Base-by-base conservation (phyloP, 2,113 vertebrate species). In the Lonchura striata region DNA sequence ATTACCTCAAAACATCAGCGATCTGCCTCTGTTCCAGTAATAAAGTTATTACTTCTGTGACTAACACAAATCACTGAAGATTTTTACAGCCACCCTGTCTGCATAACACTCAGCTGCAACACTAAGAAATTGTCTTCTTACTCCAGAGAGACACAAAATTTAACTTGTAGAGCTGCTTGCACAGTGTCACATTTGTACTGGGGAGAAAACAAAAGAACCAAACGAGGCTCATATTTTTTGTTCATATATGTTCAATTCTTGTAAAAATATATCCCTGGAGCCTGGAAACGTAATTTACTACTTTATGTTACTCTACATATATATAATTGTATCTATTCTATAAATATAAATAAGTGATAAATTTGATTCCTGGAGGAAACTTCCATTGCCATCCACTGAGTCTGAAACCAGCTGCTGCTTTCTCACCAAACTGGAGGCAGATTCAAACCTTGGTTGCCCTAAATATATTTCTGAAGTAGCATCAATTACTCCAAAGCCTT, bases 131-230 rank as follows among this genome's bases (percentile, higher is more conserved):
- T 92, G 68, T 47, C 57, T 86, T 92, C 74, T 93, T 93, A 71
- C 63, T 86, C 75, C 77, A 44, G 78, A 95, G 81, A 91, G 71
- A 84, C 66, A 96, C 77, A 89, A 92, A 86, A 89, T 95, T 93
- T 93, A 91, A 93, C 91, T 93, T 92, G 57, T 30, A 86, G 69
- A 90, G 4, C 41, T 95, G 54, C 57, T 83, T 81, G 35, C 42
- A 53, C 23, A 79, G 39, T 91, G 10, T 19, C 30, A 27, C 71
- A 27, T 88, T 85, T 74, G n/a, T 76, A 82, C 27, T 28, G 11
- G 23, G 12, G 13, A 63, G n/a, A 33, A 82, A 76, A 22, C 1
- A 84, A 41, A 30, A 59, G 35, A 54, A 8, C 2, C 2, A 57
- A 92, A 60, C 2, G 14, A 80, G n/a, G 15, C n/a, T 79, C 23